phyloP scores from a whole-genome alignment of 1,140 invertebrate genomes.

The Neuroterus valhalla region DNA sequence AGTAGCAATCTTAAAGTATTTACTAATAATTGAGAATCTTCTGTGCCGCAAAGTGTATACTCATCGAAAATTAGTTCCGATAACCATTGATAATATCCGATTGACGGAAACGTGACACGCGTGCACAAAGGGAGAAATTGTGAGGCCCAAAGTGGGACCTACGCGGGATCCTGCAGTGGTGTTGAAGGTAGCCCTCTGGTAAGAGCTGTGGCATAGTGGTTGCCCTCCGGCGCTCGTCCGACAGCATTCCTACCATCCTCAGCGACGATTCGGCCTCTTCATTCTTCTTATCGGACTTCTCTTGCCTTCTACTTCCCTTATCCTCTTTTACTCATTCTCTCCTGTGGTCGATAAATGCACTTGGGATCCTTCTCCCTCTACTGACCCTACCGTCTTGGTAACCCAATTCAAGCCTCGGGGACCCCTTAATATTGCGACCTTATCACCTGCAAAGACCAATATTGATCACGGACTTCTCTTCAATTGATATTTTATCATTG shows the following conservation, averaged over 20 bases:
- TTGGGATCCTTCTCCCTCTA: constrained; percentile 4
- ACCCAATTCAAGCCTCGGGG: background rate
- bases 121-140: background rate
- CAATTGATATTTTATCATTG: no score
- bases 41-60: no score
- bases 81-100: background rate
- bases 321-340: constrained; percentile 36
- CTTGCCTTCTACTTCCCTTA: constrained; percentile 44
- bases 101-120: background rate
- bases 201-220: constrained; percentile 45
- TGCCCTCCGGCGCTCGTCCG: constrained; percentile 73
- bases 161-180: constrained; percentile 31
- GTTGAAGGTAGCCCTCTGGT: constrained; percentile 50
- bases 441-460: constrained; percentile 58
- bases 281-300: constrained; percentile 57
- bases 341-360: constrained; percentile 9
- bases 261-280: constrained; percentile 55
- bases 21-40: no score
- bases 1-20: no score
- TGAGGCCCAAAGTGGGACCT: constrained; percentile 9
- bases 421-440: constrained; percentile 51
- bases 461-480: no score
- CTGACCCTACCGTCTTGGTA: constrained; percentile 31
- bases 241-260: constrained; percentile 73
- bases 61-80: background rate